A percentile compares a stretch with the other conserved stretches of the same genome.
Evolutionary conservation across 2,797 vertebrate species (phyloP).

Genomic region (Platyrinchus mystaceus): DNA sequence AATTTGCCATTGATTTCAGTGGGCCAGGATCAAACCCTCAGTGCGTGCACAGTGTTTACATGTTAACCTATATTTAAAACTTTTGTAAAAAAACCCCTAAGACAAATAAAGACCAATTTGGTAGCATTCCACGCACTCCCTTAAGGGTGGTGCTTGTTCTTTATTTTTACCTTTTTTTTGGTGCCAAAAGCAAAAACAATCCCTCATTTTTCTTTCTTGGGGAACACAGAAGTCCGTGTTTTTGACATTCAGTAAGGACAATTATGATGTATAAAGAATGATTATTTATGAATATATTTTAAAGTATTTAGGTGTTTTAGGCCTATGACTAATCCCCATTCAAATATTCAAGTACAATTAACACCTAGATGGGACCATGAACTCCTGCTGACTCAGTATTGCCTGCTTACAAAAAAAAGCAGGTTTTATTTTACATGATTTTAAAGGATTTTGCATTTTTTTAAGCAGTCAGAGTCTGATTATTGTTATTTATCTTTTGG

Average conservation of each 20-base stretch:
- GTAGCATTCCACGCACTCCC: background rate
- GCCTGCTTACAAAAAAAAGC: background rate
- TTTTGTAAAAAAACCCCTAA: conserved; percentile 71
- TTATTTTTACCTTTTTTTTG: background rate
- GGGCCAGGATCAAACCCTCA: conserved; percentile 42
- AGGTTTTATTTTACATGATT: background rate
- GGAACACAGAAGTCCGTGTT: background rate
- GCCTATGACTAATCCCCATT: background rate
- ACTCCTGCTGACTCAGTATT: background rate
- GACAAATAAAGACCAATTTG: conserved; percentile 3
- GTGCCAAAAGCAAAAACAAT: conserved; percentile 18
- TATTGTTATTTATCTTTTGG: conserved; percentile 46
- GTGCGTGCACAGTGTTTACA: conserved; percentile 88
- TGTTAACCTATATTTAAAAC: conserved; percentile 89
- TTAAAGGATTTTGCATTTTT: background rate
- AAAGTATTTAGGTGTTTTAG: conserved; percentile 23
- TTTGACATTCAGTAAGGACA: background rate
- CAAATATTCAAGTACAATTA: background rate
- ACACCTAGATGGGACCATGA: background rate
- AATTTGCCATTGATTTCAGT: conserved; percentile 50
- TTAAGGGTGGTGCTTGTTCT: background rate
- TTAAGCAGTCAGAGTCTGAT: background rate
- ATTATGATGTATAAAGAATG: conserved; percentile 28
- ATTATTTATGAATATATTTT: conserved; percentile 52
- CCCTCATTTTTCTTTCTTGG: background rate